A percentile compares a stretch with the other conserved stretches of the same genome.
phyloP scores from a whole-genome alignment of 2,113 vertebrate genomes.

The Triplophysa siluroides region DNA sequence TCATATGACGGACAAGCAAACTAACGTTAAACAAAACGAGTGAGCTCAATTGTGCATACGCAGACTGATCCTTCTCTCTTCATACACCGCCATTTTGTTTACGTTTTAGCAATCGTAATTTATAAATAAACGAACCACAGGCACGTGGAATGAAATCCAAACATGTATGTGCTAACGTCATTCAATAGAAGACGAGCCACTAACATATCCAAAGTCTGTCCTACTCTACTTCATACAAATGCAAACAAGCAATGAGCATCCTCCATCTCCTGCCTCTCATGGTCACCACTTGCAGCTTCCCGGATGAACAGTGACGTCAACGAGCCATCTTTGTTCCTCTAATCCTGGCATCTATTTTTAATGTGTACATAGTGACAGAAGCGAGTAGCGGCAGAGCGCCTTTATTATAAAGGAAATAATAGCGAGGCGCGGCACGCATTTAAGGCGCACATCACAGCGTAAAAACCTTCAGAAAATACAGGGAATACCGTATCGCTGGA shows the following conservation, averaged over 20 bases:
- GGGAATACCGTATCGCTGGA: constrained; percentile 29
- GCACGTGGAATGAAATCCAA: not conserved
- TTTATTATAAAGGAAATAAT: constrained; percentile 43
- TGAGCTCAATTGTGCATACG: not conserved
- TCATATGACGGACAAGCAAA: not conserved
- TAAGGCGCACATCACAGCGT: constrained; percentile 25
- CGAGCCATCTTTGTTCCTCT: constrained; percentile 73
- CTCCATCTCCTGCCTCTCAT: constrained; percentile 46
- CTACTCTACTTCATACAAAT: not conserved
- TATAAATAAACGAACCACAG: not conserved
- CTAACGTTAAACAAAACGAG: not conserved
- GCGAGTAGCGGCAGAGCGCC: constrained; percentile 53
- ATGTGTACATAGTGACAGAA: constrained; percentile 67
- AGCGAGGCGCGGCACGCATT: constrained; percentile 60
- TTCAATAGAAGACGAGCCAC: not conserved
- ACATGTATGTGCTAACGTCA: not conserved
- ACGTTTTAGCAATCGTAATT: not conserved
- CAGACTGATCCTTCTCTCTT: constrained; percentile 4
- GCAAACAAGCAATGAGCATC: not conserved
- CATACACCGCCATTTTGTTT: constrained; percentile 49
- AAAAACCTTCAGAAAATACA: constrained; percentile 6
- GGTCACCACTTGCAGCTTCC: constrained; percentile 68
- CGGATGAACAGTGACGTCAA: constrained; percentile 77
- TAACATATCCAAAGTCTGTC: not conserved
- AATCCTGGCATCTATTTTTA: constrained; percentile 71